Evolutionary conservation across 2,113 vertebrate genomes (phyloP).

Genomic region (Nesogale talazaci): DNA sequence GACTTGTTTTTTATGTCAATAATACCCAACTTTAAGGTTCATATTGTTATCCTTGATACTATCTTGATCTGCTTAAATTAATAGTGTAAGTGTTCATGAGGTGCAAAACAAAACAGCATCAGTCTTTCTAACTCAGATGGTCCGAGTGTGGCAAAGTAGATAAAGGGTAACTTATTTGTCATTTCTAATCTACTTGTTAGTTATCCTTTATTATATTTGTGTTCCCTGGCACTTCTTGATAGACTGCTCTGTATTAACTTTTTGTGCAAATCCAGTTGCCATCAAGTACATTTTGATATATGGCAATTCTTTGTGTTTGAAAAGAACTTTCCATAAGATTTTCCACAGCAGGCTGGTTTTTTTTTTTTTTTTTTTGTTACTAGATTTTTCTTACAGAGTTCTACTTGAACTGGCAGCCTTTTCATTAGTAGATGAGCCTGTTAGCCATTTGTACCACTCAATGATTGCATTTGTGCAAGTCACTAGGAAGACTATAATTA

Average conservation of each 20-base stretch:
- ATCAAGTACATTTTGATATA: neutral
- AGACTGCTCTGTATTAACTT: neutral
- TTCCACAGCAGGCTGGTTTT: neutral
- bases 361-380: neutral
- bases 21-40: neutral
- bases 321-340: neutral
- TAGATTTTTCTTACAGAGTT: neutral
- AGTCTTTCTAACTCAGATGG: no score
- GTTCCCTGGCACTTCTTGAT: neutral
- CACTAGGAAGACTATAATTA: neutral
- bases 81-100: neutral
- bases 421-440: neutral
- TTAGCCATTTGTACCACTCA: neutral
- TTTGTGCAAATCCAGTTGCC: neutral
- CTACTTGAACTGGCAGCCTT: neutral
- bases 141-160: no score
- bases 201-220: neutral
- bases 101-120: neutral
- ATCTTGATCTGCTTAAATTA: neutral
- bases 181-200: neutral
- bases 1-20: neutral
- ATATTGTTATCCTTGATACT: neutral
- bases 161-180: no score
- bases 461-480: neutral
- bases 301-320: neutral